Conservation (phyloP, 2,888 invertebrate species). For the Chrysolina americana region DNA sequence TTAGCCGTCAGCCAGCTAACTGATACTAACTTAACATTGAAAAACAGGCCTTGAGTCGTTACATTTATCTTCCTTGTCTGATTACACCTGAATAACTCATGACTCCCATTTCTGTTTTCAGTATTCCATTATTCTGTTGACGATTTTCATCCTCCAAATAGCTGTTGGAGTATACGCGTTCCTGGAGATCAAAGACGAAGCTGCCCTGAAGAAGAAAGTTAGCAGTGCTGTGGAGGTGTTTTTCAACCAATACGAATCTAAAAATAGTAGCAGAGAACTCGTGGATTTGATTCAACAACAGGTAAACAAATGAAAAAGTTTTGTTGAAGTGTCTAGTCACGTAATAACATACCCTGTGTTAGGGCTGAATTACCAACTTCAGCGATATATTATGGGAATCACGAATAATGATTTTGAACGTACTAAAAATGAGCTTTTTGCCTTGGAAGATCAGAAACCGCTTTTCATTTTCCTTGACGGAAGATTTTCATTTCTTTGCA, state of each 20-base stretch:
- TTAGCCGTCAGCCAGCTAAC: too few species aligned
- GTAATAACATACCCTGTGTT: too few species aligned
- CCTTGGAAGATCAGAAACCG: too few species aligned
- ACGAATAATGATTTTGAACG: too few species aligned
- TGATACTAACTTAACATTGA: not conserved
- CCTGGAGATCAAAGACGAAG: conserved; percentile 74
- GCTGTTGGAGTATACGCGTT: conserved; percentile 74
- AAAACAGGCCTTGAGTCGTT: not conserved
- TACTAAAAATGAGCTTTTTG: too few species aligned
- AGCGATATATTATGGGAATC: too few species aligned
- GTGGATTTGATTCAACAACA: conserved; percentile 76
- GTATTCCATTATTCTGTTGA: conserved; percentile 53
- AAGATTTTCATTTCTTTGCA: too few species aligned
- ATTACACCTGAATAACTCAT: too few species aligned
- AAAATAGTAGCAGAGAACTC: conserved; percentile 67
- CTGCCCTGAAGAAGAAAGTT: conserved; percentile 63
- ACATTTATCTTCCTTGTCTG: not conserved
- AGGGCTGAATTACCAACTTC: too few species aligned
- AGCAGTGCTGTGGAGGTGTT: conserved; percentile 59
- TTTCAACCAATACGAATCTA: conserved; percentile 68
- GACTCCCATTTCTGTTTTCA: conserved; percentile 33
- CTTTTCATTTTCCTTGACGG: too few species aligned
- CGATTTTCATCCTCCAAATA: conserved; percentile 53
- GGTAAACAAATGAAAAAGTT: conserved; percentile 62
- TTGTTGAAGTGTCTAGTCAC: too few species aligned